These are phyloP conservation scores for Drosophila pectinifera DNA, from an alignment of 1,140 invertebrate species.

Conservation along the genomic window DNA sequence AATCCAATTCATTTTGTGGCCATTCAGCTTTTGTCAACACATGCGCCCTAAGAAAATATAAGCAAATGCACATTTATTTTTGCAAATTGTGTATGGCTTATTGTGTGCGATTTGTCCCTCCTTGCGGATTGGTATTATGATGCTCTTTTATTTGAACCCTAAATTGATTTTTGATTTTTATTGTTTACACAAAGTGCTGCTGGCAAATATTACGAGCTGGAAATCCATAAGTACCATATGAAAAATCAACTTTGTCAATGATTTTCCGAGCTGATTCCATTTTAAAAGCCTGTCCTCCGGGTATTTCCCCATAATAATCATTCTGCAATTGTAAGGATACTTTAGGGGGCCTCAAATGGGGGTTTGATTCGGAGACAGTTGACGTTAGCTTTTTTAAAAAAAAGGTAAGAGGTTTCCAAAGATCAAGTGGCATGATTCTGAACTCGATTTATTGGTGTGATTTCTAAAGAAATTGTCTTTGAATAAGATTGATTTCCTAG, in stretches of 20 bases:
- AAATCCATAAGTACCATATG: conserved; percentile 51
- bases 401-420: neutral
- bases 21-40: conserved; percentile 39
- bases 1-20: conserved; percentile 21
- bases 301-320: conserved; percentile 56
- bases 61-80: conserved; percentile 50
- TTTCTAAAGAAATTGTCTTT: neutral
- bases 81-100: conserved; percentile 19
- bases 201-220: conserved; percentile 39
- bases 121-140: conserved; percentile 21
- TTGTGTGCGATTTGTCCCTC: conserved; percentile 21
- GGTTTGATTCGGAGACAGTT: conserved; percentile 45
- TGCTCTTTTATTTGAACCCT: conserved; percentile 25
- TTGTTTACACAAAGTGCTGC: conserved; percentile 41
- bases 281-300: conserved; percentile 52
- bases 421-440: neutral
- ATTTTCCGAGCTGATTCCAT: conserved; percentile 53
- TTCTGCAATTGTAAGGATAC: conserved; percentile 39
- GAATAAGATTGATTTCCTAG: no score
- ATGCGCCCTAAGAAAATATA: conserved; percentile 45
- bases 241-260: conserved; percentile 59
- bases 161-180: conserved; percentile 75
- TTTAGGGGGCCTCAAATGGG: conserved; percentile 9
- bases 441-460: neutral
- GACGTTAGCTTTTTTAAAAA: neutral